Evolutionary conservation across 2,797 vertebrate genomes (phyloP).

Genomic region (Atherinosoma microstoma): DNA sequence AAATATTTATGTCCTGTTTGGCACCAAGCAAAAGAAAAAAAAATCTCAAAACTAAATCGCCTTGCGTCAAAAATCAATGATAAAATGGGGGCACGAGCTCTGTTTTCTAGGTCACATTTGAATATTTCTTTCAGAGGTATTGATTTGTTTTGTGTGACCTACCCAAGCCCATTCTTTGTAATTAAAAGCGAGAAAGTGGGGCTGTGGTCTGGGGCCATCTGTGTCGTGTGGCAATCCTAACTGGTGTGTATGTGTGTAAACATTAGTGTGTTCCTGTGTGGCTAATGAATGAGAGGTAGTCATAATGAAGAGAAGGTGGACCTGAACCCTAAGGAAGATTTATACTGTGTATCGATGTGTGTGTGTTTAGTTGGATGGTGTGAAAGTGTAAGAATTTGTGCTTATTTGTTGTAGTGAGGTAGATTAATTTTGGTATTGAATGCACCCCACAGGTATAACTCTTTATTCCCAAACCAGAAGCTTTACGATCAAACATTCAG

Average conservation of each 20-base stretch:
- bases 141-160: conserved; percentile 86
- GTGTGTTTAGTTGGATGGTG: not conserved
- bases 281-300: conserved; percentile 80
- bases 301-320: conserved; percentile 83
- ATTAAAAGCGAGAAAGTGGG: conserved; percentile 82
- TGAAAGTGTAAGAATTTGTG: conserved; percentile 5
- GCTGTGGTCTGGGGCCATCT: conserved; percentile 61
- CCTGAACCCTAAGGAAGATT: conserved; percentile 83
- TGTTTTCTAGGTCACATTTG: conserved; percentile 87
- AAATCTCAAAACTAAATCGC: conserved; percentile 73
- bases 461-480: conserved; percentile 56
- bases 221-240: conserved; percentile 64
- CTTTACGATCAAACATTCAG: conserved; percentile 50
- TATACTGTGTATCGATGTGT: conserved; percentile 51
- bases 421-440: conserved; percentile 82
- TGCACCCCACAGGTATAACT: conserved; percentile 75
- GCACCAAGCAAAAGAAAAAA: conserved; percentile 39
- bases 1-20: conserved; percentile 79
- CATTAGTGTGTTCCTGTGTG: conserved; percentile 37
- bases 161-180: conserved; percentile 82
- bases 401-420: conserved; percentile 54
- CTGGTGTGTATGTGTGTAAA: conserved; percentile 42
- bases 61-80: conserved; percentile 84
- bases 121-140: conserved; percentile 86
- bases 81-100: conserved; percentile 77